Conservation (phyloP, 30 jellyfish, hydroid and myxozoan genomes). For the Aurelia coerulea region DNA sequence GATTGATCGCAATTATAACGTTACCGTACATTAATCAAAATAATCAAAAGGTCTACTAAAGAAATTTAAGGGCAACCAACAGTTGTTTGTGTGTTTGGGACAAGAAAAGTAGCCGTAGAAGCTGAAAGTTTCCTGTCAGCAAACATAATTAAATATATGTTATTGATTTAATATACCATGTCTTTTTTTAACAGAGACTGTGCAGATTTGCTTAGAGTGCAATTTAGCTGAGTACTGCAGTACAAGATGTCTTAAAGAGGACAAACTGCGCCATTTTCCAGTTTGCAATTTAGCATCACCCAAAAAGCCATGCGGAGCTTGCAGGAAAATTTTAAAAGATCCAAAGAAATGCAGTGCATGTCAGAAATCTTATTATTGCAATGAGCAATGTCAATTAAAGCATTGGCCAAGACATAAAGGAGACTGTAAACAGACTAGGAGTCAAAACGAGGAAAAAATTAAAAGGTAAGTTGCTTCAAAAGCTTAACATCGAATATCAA, state of each 20-base stretch:
- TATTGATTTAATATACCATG: no score
- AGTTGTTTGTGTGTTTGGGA: no score
- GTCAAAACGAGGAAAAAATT: neutral
- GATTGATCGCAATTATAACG: no score
- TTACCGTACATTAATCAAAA: no score
- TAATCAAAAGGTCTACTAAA: no score
- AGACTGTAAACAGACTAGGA: neutral
- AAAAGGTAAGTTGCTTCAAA: no score
- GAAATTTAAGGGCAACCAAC: no score
- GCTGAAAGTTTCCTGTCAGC: no score
- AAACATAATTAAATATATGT: no score
- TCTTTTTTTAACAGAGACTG: no score
- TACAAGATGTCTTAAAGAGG: neutral
- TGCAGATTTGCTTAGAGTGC: neutral
- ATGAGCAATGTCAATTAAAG: neutral
- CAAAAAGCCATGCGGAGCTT: neutral
- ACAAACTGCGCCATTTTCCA: neutral
- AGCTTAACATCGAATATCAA: no score
- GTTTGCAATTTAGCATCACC: neutral
- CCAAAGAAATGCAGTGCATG: neutral
- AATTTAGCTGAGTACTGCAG: constrained; percentile 3
- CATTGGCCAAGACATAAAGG: neutral
- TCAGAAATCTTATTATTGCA: neutral
- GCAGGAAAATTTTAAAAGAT: neutral
- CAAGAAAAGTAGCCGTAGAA: no score